Evolutionary conservation across 1,140 invertebrate genomes (phyloP), one percentile per base, ranked within the genome.

Genomic region (Scaptodrosophila lebanonensis): DNA sequence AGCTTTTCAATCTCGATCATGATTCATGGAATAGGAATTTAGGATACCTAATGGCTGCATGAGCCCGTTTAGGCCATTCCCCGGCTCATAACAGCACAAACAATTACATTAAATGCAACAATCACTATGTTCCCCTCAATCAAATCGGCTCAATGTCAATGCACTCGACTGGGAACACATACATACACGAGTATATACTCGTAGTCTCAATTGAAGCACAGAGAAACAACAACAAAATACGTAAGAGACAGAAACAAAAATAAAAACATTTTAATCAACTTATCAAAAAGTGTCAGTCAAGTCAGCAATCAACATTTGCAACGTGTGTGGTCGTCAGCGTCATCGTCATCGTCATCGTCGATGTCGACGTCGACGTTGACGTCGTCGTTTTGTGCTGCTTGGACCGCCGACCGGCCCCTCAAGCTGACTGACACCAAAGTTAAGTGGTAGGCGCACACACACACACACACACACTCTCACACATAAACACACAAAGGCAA

Each of bases 241-340:
- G 18, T 11, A 30, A 22, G 8, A 30, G 4, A 36, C 17, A 35
- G 35, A 35, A 48, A 29, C 22, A 43, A 35, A 40, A 7, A 56
- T 35, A 68, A 58, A 70, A 70, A 82, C 75, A 79, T 79, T 79
- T 82, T 82, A 82, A 82, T 82, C 75, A 82, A 82, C 75, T 82
- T 82, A 82, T 82, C 75, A 82, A 82, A 82, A 82, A 82, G 75
- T 82, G 75, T 82, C 75, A 75, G 75, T 82, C 75, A 82, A 82
- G 75, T 70, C 75, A 62, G 75, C 75, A 82, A 82, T 82, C 75
- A 82, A 82, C 75, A 82, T 82, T 82, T 82, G 76, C 75, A 66
- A 53, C 68, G 49, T 82, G 75, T 82, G 75, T 82, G 75, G 75
- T 79, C 62, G 48, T 43, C 54, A 45, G 33, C 72, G 58, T 75